Evolutionary conservation across 2,888 invertebrate species (phyloP), one percentile per base, ranked within the genome.

Genomic region (Corythucha ciliata): DNA sequence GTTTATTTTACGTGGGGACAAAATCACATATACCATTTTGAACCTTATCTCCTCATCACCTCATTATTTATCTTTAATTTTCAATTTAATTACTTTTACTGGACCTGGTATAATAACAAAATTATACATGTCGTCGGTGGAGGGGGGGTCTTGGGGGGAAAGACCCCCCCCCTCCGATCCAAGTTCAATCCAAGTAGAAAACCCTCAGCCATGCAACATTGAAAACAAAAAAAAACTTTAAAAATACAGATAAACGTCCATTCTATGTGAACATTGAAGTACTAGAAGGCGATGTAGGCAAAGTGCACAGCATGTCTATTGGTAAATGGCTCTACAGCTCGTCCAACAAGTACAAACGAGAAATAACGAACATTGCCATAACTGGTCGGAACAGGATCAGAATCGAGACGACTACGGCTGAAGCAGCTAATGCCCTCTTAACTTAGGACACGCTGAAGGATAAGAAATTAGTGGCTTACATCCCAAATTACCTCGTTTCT

Each of bases 341-440:
- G 2, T 8, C 24, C 26, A 41, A 41, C 26, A 41, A 26, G 18
- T 8, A 41, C 8, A 41, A 41, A 41, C 41, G 8, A 2, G 18
- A 8, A 12, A 25, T 41, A 2, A 41, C 41, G 41, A 25, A 41
- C 24, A 24, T 41, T 25, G 20, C 41, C 2, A 24, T 16, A 10
- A 10, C 26, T 22, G 41, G 41, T 22, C 25, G 41, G 24, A 41
- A 41, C 25, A 24, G 41, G 4, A 41, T 41, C 16, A 41, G 26
- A 24, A n/a, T 41, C n/a, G 41, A 41, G 26, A 22, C 24, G 12
- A 5, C 41, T 22, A 26, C 41, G n/a, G 41, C 41, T 2, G 24
- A 18, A 24, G 41, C 25, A 8, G 40, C 40, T 40, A 40, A 40
- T 40, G 20, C 16, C 14, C 16, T 25, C 25, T n/a, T 41, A 16